Evolutionary conservation across 1,140 invertebrate species (phyloP), one percentile per base, ranked within the genome.

Genomic region (Achroia grisella): DNA sequence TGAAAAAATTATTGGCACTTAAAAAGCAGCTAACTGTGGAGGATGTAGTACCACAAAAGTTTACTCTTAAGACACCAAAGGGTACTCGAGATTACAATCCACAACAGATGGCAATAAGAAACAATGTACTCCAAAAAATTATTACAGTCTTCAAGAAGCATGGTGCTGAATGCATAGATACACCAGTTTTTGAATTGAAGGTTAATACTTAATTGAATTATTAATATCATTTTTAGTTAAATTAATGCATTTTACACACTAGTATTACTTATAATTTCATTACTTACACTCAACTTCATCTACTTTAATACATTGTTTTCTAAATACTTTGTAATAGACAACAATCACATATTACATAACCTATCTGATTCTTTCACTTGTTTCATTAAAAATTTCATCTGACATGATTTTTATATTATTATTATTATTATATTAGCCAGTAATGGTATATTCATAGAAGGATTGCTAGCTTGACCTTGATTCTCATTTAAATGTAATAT

Each of bases 151-250:
- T 99, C 71, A 97, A 99, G 84, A 93, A 91, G 43, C 98, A 99
- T 78, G 98, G 98, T n/a, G 98, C 97, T 36, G 96, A 97, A 73
- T 95, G 96, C 10, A 98, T 99, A 74, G 98, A 99, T 71, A 99
- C 98, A 33, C 98, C 98, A 44, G 95, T 99, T 10, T 99, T 99
- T 90, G 98, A 99, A 87, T 83, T 99, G 8, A 99, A 97, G 89
- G 96, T 97, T 83, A 70, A 17, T 43, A 11, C 33, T 8, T 29
- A 46, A 49, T 45, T 46, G 2, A 23, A 23, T 3, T 3, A 6
- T 6, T 32, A 29, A 27, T 44, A 39, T 44, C 9, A 28, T 29
- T 35, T 34, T 44, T n/a, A 40, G 27, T 30, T 36, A 34, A 37
- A 41, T 23, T 17, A 39, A 29, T 23, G 6, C 2, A 6, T 23